These are phyloP conservation scores for Carcharodon carcharias DNA, from an alignment of 2,797 vertebrate genomes.

Conservation along the genomic window DNA sequence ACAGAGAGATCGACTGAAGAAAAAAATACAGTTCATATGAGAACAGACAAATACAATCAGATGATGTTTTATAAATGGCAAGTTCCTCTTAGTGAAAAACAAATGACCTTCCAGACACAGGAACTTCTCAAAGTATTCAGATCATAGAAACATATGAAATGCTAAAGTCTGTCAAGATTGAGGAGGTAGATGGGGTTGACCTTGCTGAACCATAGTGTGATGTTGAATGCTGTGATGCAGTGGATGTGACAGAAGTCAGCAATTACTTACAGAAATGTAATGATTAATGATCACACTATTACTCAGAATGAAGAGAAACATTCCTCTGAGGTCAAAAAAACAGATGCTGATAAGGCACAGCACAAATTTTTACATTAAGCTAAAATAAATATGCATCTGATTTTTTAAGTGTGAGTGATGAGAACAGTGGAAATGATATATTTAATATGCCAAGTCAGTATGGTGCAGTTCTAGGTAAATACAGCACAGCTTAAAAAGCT, in stretches of 20 bases:
- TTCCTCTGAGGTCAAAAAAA: not conserved
- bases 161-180: not conserved
- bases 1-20: not conserved
- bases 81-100: not conserved
- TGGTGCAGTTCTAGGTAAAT: not conserved
- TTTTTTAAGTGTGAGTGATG: not conserved
- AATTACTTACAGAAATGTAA: not conserved
- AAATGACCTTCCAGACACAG: not conserved
- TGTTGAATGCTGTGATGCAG: not conserved
- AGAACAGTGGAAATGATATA: not conserved
- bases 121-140: not conserved
- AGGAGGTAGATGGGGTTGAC: not conserved
- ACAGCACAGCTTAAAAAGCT: not conserved
- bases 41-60: not conserved
- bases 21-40: not conserved
- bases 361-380: not conserved
- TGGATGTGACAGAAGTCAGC: conserved; percentile 17
- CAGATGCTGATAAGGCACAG: not conserved
- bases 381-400: not conserved
- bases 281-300: conserved; percentile 5
- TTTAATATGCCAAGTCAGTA: not conserved
- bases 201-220: not conserved
- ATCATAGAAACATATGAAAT: not conserved
- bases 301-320: not conserved
- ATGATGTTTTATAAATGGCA: not conserved